Percentiles rank a stretch among this genome's conserved stretches.
phyloP scores from a whole-genome alignment of 1,140 invertebrate genomes.

The Paralvinella palmiformis region DNA sequence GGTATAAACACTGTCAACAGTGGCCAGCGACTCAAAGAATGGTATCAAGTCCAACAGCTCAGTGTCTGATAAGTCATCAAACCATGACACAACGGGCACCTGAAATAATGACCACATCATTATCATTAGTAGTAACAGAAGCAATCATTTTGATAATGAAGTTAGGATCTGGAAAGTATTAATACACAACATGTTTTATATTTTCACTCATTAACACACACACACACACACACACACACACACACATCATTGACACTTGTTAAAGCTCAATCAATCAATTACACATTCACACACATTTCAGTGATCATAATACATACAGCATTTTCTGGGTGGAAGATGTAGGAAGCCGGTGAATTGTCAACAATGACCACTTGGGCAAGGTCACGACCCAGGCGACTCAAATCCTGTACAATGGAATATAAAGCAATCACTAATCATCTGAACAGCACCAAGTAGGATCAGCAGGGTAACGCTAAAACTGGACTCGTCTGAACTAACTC shows the following conservation, averaged over 20 bases:
- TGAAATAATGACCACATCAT: constrained; percentile 41
- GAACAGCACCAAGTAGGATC: not conserved
- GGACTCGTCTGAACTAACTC: too few relatives aligned
- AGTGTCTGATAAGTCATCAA: constrained; percentile 83
- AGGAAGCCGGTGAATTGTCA: constrained; percentile 98
- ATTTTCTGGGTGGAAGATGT: constrained; percentile 99
- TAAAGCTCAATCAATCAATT: too few relatives aligned
- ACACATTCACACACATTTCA: too few relatives aligned
- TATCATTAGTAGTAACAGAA: not conserved
- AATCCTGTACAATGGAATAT: constrained; percentile 59
- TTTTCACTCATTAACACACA: too few relatives aligned
- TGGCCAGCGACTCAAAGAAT: constrained; percentile 79
- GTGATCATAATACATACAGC: constrained; percentile 87
- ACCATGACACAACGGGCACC: constrained; percentile 96
- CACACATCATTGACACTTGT: too few relatives aligned
- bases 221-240: too few relatives aligned
- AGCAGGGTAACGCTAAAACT: too few relatives aligned
- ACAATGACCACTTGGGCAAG: constrained; percentile 95
- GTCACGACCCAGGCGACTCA: constrained; percentile 93
- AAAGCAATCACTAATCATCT: not conserved
- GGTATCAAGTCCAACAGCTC: constrained; percentile 90
- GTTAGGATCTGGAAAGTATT: not conserved
- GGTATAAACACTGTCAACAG: constrained; percentile 44
- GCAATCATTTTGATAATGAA: not conserved
- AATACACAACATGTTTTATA: not conserved